A percentile compares a stretch with the other conserved stretches of the same genome.
Conservation (phyloP, 2,113 vertebrate species). For the Antechinus flavipes region DNA sequence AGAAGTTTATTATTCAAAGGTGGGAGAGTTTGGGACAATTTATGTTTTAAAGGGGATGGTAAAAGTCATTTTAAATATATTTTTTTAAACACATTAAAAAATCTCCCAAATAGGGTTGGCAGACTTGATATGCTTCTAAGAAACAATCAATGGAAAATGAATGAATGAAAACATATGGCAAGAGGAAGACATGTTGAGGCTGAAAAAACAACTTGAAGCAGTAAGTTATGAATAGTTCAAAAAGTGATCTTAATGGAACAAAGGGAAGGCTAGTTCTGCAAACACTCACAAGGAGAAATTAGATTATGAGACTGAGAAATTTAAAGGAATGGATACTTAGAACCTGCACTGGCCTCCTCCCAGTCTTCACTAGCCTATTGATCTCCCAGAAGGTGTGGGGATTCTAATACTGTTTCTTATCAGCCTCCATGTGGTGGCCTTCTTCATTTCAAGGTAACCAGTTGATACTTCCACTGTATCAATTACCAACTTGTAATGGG, state of each 20-base stretch:
- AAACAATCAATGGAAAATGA: no score
- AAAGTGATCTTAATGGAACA: background rate
- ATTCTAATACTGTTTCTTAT: background rate
- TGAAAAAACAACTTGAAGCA: background rate
- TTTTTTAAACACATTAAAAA: no score
- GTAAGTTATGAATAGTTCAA: background rate
- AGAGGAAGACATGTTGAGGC: no score
- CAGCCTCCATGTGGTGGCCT: background rate
- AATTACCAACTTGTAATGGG: background rate
- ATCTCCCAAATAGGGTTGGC: no score
- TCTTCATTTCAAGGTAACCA: background rate
- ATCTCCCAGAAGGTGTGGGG: background rate
- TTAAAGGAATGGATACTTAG: background rate
- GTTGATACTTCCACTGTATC: background rate
- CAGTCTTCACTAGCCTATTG: background rate
- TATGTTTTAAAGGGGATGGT: no score
- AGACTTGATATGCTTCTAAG: no score
- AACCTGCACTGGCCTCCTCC: background rate
- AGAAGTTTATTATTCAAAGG: no score
- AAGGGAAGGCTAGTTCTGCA: background rate
- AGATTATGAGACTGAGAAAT: background rate
- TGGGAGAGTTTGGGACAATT: no score
- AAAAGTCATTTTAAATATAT: no score
- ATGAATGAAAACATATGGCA: no score
- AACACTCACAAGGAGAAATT: background rate